Conservation (phyloP, 64 coral and sea anemone species). For the Pocillopora damicornis region DNA sequence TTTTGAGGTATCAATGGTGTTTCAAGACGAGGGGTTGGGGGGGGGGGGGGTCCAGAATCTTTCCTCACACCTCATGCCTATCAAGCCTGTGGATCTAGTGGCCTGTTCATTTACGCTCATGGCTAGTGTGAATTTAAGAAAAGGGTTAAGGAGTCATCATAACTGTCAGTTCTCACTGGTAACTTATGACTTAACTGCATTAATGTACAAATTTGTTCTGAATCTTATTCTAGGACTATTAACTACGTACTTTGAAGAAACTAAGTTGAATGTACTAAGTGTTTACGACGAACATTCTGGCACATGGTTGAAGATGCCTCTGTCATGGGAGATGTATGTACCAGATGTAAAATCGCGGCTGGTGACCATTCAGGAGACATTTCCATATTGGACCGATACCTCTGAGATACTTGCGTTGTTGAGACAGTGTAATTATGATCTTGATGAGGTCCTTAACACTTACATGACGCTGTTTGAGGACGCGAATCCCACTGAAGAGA, state of each 20-base stretch:
- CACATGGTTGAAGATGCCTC: constrained; percentile 76
- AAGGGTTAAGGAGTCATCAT: no score
- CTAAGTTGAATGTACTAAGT: constrained; percentile 55
- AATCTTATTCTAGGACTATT: constrained; percentile 42
- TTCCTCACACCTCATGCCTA: no score
- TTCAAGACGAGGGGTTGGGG: no score
- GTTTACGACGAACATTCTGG: constrained; percentile 72
- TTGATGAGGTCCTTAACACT: constrained; percentile 68
- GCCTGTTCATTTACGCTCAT: no score
- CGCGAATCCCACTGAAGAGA: not conserved
- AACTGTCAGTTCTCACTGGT: no score
- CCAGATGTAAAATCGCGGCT: constrained; percentile 36
- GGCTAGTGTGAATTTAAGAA: no score
- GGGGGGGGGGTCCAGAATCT: no score
- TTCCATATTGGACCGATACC: constrained; percentile 66
- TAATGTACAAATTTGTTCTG: not conserved
- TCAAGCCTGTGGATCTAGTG: no score
- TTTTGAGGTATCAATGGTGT: no score
- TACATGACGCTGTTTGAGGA: constrained; percentile 60
- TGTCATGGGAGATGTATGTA: constrained; percentile 70
- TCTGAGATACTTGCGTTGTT: constrained; percentile 72
- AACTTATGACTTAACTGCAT: not conserved
- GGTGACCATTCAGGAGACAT: constrained; percentile 43
- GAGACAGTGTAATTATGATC: constrained; percentile 84
- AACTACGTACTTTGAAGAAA: constrained; percentile 80